These are phyloP conservation scores for Orthonevra nobilis DNA, from an alignment of 2,888 invertebrate species.

Conservation along the genomic window DNA sequence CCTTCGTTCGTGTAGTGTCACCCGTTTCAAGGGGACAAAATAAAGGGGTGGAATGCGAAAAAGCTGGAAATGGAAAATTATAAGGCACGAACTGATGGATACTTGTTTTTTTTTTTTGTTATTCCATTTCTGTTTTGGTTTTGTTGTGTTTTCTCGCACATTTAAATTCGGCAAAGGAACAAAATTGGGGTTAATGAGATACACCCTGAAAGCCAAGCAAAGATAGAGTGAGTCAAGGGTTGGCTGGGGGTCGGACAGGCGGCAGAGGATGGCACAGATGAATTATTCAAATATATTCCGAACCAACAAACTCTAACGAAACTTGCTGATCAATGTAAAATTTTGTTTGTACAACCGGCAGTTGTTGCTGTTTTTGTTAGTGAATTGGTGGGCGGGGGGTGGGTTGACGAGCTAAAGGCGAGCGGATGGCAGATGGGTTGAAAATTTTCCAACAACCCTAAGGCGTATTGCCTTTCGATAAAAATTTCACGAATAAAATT, in stretches of 20 bases:
- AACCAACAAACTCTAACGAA: conserved; percentile 58
- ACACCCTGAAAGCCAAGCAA: conserved; percentile 54
- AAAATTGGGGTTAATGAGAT: conserved; percentile 70
- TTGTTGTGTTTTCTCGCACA: conserved; percentile 36
- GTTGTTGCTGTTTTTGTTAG: conserved; percentile 2
- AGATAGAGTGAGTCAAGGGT: neutral
- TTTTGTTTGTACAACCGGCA: conserved; percentile 43
- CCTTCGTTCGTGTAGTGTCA: conserved; percentile 58
- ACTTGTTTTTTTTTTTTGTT: conserved; percentile 8
- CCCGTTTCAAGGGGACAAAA: conserved; percentile 49
- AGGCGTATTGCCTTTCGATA: conserved; percentile 54
- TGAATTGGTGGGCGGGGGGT: neutral
- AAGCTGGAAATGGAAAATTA: conserved; percentile 46
- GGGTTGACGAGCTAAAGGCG: neutral
- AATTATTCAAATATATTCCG: conserved; percentile 68
- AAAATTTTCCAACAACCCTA: conserved; percentile 33
- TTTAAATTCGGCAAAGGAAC: conserved; percentile 63
- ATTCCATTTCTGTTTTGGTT: conserved; percentile 10
- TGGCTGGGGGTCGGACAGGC: neutral
- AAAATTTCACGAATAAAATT: conserved; percentile 32
- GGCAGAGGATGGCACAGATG: conserved; percentile 37
- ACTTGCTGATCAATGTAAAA: conserved; percentile 66
- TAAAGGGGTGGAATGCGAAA: conserved; percentile 53
- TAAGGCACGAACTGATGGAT: conserved; percentile 52
- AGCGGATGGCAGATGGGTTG: neutral